These are phyloP conservation scores for Minunthozetes semirufus DNA, from an alignment of 2,888 invertebrate genomes.

Conservation along the genomic window DNA sequence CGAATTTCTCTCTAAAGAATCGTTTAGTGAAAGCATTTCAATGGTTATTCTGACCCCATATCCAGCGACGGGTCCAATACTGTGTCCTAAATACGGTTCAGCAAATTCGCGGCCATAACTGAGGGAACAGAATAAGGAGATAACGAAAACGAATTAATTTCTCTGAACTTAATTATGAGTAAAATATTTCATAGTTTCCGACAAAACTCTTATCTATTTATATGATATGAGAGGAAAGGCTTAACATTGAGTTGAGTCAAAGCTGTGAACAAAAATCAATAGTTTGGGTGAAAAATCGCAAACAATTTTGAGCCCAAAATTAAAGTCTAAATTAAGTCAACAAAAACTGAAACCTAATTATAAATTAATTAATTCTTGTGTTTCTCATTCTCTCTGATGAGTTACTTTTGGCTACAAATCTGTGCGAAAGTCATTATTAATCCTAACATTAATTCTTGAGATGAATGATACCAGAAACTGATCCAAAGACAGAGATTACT, in stretches of 20 bases:
- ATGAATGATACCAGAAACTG: neutral
- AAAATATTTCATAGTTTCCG: neutral
- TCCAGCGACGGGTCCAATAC: slow-evolving; percentile 92
- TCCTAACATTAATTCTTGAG: neutral
- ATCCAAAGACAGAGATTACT: no score
- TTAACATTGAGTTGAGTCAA: neutral
- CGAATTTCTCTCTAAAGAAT: neutral
- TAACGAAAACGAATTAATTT: neutral
- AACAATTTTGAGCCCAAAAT: neutral
- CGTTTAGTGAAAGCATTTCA: neutral
- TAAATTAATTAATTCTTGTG: neutral
- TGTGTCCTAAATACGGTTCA: slow-evolving; percentile 86
- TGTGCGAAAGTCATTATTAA: neutral
- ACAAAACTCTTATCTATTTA: no score
- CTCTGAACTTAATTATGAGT: neutral
- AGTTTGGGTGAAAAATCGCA: no score
- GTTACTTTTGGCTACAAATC: neutral
- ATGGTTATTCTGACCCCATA: slow-evolving; percentile 74
- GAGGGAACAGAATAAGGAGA: slow-evolving; percentile 38
- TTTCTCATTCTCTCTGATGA: neutral
- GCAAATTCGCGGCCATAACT: slow-evolving; percentile 78
- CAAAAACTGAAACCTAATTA: neutral
- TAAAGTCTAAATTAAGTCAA: neutral
- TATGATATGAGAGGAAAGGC: neutral
- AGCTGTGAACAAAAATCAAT: no score